Percentiles rank a stretch among this genome's conserved stretches.
Evolutionary conservation across 2,797 vertebrate species (phyloP).

Genomic region (Triplophysa bombifrons): DNA sequence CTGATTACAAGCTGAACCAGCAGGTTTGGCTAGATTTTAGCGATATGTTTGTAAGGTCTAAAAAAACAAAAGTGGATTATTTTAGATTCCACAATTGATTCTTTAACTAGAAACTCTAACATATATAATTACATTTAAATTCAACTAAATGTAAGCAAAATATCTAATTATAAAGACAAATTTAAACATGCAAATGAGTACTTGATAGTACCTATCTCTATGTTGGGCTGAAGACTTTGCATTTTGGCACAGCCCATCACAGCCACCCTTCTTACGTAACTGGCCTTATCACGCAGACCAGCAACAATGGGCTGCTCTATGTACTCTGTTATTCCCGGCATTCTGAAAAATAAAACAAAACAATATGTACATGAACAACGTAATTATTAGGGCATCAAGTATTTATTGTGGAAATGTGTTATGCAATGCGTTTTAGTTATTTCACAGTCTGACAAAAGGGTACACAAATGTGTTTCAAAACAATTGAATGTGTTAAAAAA

Average conservation of each 20-base stretch:
- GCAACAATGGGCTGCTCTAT: conserved; percentile 87
- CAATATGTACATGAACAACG: not conserved
- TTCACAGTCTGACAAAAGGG: no score
- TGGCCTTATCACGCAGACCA: conserved; percentile 89
- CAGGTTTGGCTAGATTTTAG: no score
- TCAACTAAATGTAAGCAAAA: no score
- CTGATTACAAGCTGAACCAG: no score
- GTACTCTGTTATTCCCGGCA: conserved; percentile 91
- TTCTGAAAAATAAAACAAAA: conserved; percentile 68
- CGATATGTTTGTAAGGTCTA: not conserved
- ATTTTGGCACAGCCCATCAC: conserved; percentile 94
- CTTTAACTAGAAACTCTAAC: not conserved
- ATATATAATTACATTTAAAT: not conserved
- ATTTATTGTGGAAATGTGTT: not conserved
- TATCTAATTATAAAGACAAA: no score
- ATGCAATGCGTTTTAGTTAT: not conserved
- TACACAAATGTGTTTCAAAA: no score
- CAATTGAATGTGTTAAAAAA: no score
- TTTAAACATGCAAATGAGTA: not conserved
- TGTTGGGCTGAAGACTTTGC: conserved; percentile 82
- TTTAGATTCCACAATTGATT: not conserved
- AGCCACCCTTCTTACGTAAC: conserved; percentile 90
- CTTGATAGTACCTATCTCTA: conserved; percentile 76
- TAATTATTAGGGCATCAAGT: not conserved
- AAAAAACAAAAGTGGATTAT: not conserved